Base-by-base conservation (phyloP, 1,140 invertebrate genomes). In the Scylla paramamosain region DNA sequence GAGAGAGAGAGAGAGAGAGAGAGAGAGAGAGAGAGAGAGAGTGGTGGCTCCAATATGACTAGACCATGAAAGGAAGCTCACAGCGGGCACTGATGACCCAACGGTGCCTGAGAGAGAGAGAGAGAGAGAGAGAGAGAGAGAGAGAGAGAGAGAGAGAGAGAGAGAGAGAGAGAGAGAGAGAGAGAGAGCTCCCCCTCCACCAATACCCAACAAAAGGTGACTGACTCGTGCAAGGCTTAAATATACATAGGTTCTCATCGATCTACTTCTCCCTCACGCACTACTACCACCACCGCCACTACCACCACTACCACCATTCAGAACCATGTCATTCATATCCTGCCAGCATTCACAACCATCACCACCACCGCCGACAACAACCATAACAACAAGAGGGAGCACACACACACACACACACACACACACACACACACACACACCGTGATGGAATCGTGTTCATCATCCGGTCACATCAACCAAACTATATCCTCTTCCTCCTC, bases 331-430 rank as follows among this genome's bases (percentile, higher is more conserved):
- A 3, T 59, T 20, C 20, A 59, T 20, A 59, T 59, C 10, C 10
- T 20, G 20, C 10, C 52, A 59, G 12, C 52, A 59, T 59, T 20
- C 39, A 59, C 52, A 12, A 77, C 67, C 67, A n/a, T 0, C n/a
- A n/a, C 1, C 67, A n/a, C 1, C 67, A n/a, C n/a, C 67, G n/a
- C 67, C 67, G 20, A 77, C 20, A 77, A n/a, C 67, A 77, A 39
- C 52, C 52, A 59, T 20, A 39, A 59, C 52, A 59, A 59, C 52
- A 59, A 59, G 52, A 39, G 1, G 39, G 39, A 39, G 39, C 39
- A 84, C 83, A 84, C 83, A 84, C 83, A 84, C 83, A 84, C 83
- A 84, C 83, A 84, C 83, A 84, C n/a, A 84, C 77, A 28, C 16
- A 59, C 52, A 59, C 52, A 12, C 10, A 59, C 52, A 12, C 12